A percentile compares a stretch with the other conserved stretches of the same genome.
Evolutionary conservation across 2,888 invertebrate species (phyloP).

Genomic region (Eumerus sabulonum): DNA sequence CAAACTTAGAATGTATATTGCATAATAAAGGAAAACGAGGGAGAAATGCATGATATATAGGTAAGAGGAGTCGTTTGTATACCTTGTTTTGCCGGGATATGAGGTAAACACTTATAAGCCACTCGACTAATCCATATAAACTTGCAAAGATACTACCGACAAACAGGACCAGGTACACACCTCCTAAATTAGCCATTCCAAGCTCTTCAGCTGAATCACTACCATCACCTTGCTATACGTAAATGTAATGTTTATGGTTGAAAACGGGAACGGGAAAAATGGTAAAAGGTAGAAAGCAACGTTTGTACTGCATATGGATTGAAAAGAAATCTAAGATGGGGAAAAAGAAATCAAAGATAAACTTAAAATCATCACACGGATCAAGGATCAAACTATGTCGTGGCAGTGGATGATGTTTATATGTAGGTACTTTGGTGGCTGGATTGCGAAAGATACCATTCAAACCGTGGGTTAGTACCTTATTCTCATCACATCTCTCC

Average conservation of each 20-base stretch:
- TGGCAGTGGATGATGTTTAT: neutral
- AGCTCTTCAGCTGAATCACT: slow-evolving; percentile 79
- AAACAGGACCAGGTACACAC: slow-evolving; percentile 83
- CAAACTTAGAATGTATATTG: neutral
- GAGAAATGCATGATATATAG: slow-evolving; percentile 11
- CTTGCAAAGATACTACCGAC: slow-evolving; percentile 79
- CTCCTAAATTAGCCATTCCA: slow-evolving; percentile 84
- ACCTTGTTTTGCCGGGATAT: slow-evolving; percentile 76
- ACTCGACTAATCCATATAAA: slow-evolving; percentile 76
- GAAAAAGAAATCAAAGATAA: slow-evolving; percentile 19
- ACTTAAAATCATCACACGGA: slow-evolving; percentile 30
- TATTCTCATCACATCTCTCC: slow-evolving; percentile 75
- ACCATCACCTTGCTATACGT: slow-evolving; percentile 72
- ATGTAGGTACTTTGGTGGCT: slow-evolving; percentile 9
- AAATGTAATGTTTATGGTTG: slow-evolving; percentile 20
- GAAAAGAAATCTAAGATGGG: slow-evolving; percentile 32
- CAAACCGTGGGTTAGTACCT: slow-evolving; percentile 74
- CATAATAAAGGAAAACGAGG: neutral
- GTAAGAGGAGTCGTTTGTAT: slow-evolving; percentile 38
- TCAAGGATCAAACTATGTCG: slow-evolving; percentile 4
- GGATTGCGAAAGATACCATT: slow-evolving; percentile 13
- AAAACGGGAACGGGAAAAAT: slow-evolving; percentile 41
- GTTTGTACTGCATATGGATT: slow-evolving; percentile 33
- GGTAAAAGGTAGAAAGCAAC: slow-evolving; percentile 52
- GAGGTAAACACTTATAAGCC: slow-evolving; percentile 74